These are phyloP conservation scores for Hestina assimilis DNA, from an alignment of 1,140 invertebrate species.

Conservation along the genomic window DNA sequence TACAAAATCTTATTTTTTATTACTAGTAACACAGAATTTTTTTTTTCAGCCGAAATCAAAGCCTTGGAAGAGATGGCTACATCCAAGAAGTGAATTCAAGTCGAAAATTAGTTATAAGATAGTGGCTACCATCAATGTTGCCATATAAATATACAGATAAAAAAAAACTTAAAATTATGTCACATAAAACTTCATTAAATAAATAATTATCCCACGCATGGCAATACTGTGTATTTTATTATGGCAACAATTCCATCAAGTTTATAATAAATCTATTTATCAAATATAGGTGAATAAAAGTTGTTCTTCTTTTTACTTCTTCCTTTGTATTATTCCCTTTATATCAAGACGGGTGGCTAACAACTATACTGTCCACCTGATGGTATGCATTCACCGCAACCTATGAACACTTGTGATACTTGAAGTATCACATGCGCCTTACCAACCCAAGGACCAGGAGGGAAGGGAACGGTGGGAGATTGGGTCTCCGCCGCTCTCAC, in stretches of 20 bases:
- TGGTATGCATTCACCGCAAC: too few species aligned
- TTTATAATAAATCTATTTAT: constrained; percentile 24
- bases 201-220: neutral
- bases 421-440: too few species aligned
- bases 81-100: constrained; percentile 38
- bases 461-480: too few species aligned
- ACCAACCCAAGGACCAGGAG: too few species aligned
- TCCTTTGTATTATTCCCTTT: neutral
- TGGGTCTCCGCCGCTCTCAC: too few species aligned
- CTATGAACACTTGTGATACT: too few species aligned
- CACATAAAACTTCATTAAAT: neutral
- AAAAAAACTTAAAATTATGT: too few species aligned
- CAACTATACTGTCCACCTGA: too few species aligned
- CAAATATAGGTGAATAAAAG: constrained; percentile 16
- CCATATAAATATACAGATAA: constrained; percentile 13
- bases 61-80: constrained; percentile 51
- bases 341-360: too few species aligned
- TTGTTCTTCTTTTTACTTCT: neutral
- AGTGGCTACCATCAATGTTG: constrained; percentile 37
- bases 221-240: neutral
- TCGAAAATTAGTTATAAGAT: constrained; percentile 42
- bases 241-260: constrained; percentile 11
- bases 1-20: neutral
- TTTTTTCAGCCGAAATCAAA: constrained; percentile 58
- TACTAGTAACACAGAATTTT: constrained; percentile 20